phyloP scores from a whole-genome alignment of 2,797 vertebrate genomes.

The Myripristis murdjan region DNA sequence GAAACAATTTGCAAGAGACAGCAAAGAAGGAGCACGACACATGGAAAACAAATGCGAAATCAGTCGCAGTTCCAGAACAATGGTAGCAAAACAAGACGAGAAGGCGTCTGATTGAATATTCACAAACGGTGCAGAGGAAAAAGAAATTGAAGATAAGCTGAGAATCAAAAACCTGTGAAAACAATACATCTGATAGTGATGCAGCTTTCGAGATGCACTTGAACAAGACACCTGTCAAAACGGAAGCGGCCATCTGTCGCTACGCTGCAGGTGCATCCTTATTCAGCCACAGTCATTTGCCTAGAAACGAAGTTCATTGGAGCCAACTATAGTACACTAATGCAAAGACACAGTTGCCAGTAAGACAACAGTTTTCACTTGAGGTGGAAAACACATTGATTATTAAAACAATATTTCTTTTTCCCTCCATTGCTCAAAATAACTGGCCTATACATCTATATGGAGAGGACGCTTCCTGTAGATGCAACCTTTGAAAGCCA shows the following conservation, averaged over 20 bases:
- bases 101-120: slow-evolving; percentile 7
- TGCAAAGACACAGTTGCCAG: not conserved
- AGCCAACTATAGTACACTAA: not conserved
- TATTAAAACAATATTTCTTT: too few species aligned
- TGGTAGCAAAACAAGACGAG: not conserved
- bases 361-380: not conserved
- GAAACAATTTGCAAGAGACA: not conserved
- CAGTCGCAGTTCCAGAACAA: slow-evolving; percentile 21
- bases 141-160: not conserved
- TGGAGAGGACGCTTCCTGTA: too few species aligned
- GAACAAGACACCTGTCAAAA: slow-evolving; percentile 57
- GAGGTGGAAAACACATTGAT: too few species aligned
- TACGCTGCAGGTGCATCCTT: slow-evolving; percentile 50
- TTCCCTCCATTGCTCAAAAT: not conserved
- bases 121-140: not conserved
- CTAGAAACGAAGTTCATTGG: slow-evolving; percentile 68
- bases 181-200: slow-evolving; percentile 37
- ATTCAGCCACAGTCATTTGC: slow-evolving; percentile 75
- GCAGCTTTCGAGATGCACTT: slow-evolving; percentile 25
- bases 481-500: not conserved
- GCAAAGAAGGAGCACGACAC: accelerated
- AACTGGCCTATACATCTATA: too few species aligned
- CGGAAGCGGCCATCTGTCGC: slow-evolving; percentile 41
- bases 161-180: slow-evolving; percentile 21
- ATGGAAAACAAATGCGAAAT: not conserved